Conservation (phyloP, 2,888 invertebrate species). For the Aphodius granarius region DNA sequence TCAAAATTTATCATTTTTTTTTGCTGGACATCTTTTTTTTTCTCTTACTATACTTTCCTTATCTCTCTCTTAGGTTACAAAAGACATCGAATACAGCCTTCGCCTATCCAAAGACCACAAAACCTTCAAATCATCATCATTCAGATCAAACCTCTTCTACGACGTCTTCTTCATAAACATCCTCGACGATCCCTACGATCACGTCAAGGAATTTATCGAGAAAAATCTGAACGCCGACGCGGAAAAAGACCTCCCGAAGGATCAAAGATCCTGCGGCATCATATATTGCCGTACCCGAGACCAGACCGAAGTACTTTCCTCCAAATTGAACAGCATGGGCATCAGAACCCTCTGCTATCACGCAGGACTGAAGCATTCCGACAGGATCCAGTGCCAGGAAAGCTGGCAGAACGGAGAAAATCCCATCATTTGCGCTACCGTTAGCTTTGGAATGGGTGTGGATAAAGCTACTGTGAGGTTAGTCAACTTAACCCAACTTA, state of each 20-base stretch:
- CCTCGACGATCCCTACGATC: constrained; percentile 77
- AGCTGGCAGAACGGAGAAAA: constrained; percentile 89
- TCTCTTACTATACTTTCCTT: not conserved
- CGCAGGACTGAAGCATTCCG: constrained; percentile 76
- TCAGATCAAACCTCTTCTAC: constrained; percentile 91
- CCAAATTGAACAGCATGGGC: constrained; percentile 72
- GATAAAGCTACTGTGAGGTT: constrained; percentile 91
- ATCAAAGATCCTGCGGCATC: constrained; percentile 73
- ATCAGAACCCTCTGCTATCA: constrained; percentile 85
- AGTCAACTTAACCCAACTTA: constrained; percentile 23
- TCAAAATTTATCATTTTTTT: no score
- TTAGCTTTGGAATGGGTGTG: constrained; percentile 99
- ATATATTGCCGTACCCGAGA: constrained; percentile 95
- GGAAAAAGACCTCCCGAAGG: constrained; percentile 51
- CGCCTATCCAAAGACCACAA: constrained; percentile 53
- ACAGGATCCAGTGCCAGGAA: constrained; percentile 80
- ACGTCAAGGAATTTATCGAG: constrained; percentile 75
- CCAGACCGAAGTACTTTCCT: constrained; percentile 82
- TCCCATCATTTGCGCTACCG: constrained; percentile 92
- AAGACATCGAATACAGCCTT: constrained; percentile 79
- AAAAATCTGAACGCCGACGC: constrained; percentile 66
- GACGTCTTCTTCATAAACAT: constrained; percentile 90
- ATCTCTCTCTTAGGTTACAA: constrained; percentile 64
- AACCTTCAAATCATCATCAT: constrained; percentile 82
- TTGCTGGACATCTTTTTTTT: no score